Base-by-base conservation (phyloP, 2,888 invertebrate genomes). In the Xestia xanthographa region DNA sequence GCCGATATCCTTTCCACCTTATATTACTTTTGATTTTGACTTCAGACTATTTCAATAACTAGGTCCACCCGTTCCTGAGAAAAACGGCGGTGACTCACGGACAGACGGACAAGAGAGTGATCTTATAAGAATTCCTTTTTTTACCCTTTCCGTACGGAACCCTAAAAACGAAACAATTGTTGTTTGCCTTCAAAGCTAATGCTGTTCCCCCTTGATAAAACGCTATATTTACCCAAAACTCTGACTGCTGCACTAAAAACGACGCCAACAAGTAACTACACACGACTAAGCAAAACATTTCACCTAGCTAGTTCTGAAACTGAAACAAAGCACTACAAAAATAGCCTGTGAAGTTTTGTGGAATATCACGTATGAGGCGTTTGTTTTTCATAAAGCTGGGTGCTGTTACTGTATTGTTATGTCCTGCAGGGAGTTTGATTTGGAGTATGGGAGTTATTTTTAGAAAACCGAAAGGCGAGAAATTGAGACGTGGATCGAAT, bases 361-460 rank as follows among this genome's bases (percentile, higher is more conserved):
- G 58, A 77, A 79, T 74, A 72, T 84, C 86, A 86, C 86, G 86
- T 74, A 41, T 72, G 53, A 5, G 5, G 12, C 53, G 68, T 82
- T 82, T 86, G 86, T 79, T 86, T 86, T 84, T 77, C 82, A 82
- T 79, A 86, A 77, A 62, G 38, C 17, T 22, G 17, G 20, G 50
- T 12, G 9, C 20, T 41, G 62, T 34, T 79, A 41, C 43, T 75
- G 53, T 70, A 73, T 70, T 43, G 50, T 20, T n/a, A 12, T 62
- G 41, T 65, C 38, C 53, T 77, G n/a, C 9, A 22, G 12, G 22
- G 38, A 20, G 34, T 29, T 66, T 66, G 45, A n/a, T n/a, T n/a
- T 20, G 14, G 67, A 72, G 65, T 22, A 50, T 4, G 9, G 9
- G 9, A 72, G n/a, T 17, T 63, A 41, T 41, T n/a, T 9, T 60